Percentiles rank a stretch among this genome's conserved stretches.
Conservation (phyloP, 2,888 invertebrate species). For the Muscina levida region DNA sequence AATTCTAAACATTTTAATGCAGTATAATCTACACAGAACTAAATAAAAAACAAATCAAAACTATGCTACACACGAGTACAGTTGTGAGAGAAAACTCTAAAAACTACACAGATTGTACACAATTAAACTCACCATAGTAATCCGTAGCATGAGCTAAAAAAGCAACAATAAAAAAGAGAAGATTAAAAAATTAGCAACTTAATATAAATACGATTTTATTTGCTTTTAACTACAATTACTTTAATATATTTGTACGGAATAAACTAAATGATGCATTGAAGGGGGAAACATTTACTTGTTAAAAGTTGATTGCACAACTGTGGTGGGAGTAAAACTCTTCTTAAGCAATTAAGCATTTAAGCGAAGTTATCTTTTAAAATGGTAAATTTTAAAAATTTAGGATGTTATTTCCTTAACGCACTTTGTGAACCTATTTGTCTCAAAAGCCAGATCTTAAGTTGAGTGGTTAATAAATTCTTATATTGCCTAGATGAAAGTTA, state of each 20-base stretch:
- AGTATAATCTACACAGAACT: constrained; percentile 53
- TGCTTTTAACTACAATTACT: constrained; percentile 8
- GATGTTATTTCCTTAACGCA: too few species aligned
- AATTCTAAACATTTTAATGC: constrained; percentile 36
- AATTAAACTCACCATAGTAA: constrained; percentile 98
- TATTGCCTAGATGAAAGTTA: too few species aligned
- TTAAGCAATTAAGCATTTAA: too few species aligned
- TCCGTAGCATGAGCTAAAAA: constrained; percentile 95
- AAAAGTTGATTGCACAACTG: too few species aligned
- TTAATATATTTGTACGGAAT: neutral
- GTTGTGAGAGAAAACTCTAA: constrained; percentile 33
- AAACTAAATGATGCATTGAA: constrained; percentile 20
- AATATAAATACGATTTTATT: constrained; percentile 6
- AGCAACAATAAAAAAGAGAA: constrained; percentile 75
- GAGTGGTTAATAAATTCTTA: too few species aligned
- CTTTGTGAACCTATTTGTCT: too few species aligned
- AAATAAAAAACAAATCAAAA: constrained; percentile 73
- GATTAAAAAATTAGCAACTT: constrained; percentile 60
- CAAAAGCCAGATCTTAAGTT: too few species aligned
- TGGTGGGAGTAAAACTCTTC: too few species aligned
- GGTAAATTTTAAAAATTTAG: too few species aligned
- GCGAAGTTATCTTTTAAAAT: too few species aligned
- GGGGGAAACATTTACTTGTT: too few species aligned
- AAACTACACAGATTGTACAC: constrained; percentile 71
- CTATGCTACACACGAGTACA: constrained; percentile 46